Conservation (phyloP, 2,888 invertebrate species). For the Stratiomys singularior region DNA sequence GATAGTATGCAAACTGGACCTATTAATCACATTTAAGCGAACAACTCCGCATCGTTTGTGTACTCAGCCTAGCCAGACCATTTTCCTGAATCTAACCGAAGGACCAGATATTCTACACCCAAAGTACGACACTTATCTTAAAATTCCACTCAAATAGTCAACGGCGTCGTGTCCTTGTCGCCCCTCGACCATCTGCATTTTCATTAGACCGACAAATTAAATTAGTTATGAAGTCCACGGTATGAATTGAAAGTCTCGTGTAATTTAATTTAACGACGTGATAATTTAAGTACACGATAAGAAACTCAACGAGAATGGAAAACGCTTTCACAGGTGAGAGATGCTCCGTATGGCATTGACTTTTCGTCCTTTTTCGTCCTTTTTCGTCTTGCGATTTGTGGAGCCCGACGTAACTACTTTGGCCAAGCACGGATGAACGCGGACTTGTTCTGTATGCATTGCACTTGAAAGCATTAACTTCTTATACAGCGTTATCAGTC, state of each 20-base stretch:
- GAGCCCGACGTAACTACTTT: conserved; percentile 7
- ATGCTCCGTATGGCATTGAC: neutral
- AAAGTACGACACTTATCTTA: conserved; percentile 37
- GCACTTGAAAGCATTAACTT: conserved; percentile 48
- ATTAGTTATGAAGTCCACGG: conserved; percentile 45
- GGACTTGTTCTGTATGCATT: conserved; percentile 47
- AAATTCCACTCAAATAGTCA: conserved; percentile 42
- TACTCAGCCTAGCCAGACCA: conserved; percentile 15
- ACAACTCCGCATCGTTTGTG: conserved; percentile 31
- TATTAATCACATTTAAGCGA: conserved; percentile 39
- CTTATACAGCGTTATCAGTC: conserved; percentile 45
- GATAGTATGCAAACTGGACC: conserved; percentile 5
- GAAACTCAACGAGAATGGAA: conserved; percentile 29
- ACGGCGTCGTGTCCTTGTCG: neutral
- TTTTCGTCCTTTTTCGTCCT: conserved; percentile 10
- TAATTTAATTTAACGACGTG: conserved; percentile 45
- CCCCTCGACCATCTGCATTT: conserved; percentile 37
- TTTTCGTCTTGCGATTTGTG: neutral
- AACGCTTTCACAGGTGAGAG: conserved; percentile 34
- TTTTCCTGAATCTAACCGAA: neutral
- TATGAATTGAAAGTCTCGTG: conserved; percentile 43
- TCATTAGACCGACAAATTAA: conserved; percentile 45
- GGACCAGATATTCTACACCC: neutral
- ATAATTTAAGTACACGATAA: conserved; percentile 46
- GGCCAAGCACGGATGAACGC: neutral